A percentile compares a stretch with the other conserved stretches of the same genome.
These are phyloP conservation scores for Empidonax alnorum DNA, from an alignment of 2,113 vertebrate species.

Conservation along the genomic window DNA sequence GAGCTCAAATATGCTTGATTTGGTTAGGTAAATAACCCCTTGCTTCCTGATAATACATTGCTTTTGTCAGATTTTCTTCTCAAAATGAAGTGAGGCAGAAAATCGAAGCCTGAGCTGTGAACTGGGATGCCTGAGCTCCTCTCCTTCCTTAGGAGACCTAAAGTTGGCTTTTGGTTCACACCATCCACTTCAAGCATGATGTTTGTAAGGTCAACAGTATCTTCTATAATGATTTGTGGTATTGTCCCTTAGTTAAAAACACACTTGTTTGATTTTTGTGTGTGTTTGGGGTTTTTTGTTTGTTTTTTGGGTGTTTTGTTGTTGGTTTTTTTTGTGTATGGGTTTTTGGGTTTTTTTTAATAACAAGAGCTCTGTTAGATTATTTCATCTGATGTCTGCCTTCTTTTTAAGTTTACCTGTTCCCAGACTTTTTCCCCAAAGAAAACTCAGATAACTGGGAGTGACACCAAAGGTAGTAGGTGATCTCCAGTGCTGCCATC, in stretches of 20 bases:
- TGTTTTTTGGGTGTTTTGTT: not conserved
- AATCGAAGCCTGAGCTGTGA: not conserved
- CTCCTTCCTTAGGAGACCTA: not conserved
- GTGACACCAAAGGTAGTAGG: not conserved
- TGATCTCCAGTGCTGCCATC: not conserved
- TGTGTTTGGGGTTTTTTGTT: not conserved
- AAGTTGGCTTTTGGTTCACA: not conserved
- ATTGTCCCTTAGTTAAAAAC: not conserved
- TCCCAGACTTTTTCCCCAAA: not conserved
- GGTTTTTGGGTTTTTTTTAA: not conserved
- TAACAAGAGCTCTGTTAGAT: not conserved
- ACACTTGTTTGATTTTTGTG: not conserved
- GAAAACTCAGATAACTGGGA: not conserved
- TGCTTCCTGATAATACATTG: not conserved
- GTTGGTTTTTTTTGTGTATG: no score
- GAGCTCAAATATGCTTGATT: not conserved
- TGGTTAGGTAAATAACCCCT: not conserved
- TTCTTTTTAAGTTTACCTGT: not conserved
- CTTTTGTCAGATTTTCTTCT: not conserved
- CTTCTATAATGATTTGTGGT: not conserved
- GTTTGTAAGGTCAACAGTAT: not conserved
- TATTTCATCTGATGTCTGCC: not conserved
- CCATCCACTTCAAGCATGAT: accelerated
- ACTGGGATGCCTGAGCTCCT: accelerated
- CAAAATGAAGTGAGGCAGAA: not conserved